Percentiles rank a stretch among this genome's conserved stretches.
phyloP scores from a whole-genome alignment of 2,797 vertebrate species.

The Amazona finschi region DNA sequence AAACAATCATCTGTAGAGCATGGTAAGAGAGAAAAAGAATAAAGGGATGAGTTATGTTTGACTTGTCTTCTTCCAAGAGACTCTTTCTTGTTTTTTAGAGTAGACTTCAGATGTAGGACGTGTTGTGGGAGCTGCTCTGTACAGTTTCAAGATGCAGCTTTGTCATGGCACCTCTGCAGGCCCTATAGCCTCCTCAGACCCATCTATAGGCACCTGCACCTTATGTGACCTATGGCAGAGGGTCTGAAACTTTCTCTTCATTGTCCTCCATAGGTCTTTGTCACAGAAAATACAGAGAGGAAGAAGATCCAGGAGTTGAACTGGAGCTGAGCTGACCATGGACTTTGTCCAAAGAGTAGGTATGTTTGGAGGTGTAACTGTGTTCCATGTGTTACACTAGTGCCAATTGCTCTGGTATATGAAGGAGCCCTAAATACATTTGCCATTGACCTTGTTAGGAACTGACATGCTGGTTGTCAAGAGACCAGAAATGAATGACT shows the following conservation, averaged over 20 bases:
- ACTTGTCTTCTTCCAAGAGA: constrained; percentile 43
- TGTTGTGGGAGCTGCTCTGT: background rate
- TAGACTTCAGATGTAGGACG: background rate
- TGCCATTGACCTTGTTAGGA: background rate
- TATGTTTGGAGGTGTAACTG: background rate
- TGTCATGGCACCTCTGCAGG: background rate
- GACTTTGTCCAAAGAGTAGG: background rate
- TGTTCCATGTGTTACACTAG: background rate
- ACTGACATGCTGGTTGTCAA: background rate
- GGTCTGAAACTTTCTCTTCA: background rate
- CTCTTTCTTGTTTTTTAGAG: background rate
- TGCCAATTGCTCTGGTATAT: background rate
- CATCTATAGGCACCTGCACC: background rate
- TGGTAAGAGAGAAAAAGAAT: constrained; percentile 49
- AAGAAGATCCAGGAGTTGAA: background rate
- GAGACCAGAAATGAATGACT: background rate
- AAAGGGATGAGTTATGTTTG: constrained; percentile 36
- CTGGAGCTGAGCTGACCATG: background rate
- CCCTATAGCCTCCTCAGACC: background rate
- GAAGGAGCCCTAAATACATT: background rate
- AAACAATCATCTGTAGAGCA: constrained; percentile 52
- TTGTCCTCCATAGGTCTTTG: background rate
- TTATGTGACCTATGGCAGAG: background rate
- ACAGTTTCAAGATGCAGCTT: background rate
- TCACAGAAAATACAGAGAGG: background rate